Conservation (phyloP, 1,140 invertebrate species). For the Atta texana region DNA sequence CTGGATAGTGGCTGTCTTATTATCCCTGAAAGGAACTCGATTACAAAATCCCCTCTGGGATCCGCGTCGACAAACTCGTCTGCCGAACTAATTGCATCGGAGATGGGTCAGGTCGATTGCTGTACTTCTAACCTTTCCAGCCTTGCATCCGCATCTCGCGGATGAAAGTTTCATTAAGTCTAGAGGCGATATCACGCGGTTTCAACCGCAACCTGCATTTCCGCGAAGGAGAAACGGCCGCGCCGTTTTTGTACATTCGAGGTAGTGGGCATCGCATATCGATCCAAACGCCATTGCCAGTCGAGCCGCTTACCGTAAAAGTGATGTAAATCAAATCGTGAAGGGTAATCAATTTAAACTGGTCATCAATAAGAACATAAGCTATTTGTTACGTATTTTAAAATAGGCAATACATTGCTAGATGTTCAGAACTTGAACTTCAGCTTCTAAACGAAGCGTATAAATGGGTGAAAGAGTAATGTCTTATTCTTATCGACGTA, state of each 20-base stretch:
- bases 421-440: neutral
- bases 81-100: slow-evolving; percentile 60
- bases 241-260: slow-evolving; percentile 40
- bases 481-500: neutral
- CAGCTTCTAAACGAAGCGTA: neutral
- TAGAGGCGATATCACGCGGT: slow-evolving; percentile 11
- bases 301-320: slow-evolving; percentile 19
- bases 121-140: slow-evolving; percentile 64
- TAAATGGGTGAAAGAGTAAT: neutral
- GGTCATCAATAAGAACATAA: neutral
- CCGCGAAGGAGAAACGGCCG: slow-evolving; percentile 30
- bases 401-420: neutral
- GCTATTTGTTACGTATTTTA: neutral
- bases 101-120: slow-evolving; percentile 60
- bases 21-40: slow-evolving; percentile 43
- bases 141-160: slow-evolving; percentile 30
- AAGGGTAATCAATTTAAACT: slow-evolving; percentile 33
- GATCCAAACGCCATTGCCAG: neutral
- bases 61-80: slow-evolving; percentile 26
- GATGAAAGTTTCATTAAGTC: slow-evolving; percentile 71
- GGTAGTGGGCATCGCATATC: slow-evolving; percentile 23
- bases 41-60: slow-evolving; percentile 17
- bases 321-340: slow-evolving; percentile 47
- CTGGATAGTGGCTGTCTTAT: neutral
- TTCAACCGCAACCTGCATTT: slow-evolving; percentile 14